Conservation (phyloP, 2,797 vertebrate genomes). For the Rhinella marina region DNA sequence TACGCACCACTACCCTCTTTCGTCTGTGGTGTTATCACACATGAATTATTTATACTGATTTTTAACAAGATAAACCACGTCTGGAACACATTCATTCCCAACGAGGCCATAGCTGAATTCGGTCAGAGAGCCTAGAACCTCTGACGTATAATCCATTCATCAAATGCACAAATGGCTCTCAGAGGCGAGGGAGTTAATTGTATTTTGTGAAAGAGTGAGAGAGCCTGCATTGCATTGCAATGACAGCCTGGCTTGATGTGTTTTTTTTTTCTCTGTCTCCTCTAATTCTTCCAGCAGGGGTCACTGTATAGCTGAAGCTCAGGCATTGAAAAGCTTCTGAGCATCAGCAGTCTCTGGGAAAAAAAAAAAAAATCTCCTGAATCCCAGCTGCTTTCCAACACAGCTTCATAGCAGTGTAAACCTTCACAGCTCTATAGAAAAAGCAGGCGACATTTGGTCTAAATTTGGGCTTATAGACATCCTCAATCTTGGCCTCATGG, state of each 20-base stretch:
- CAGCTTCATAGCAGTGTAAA: slow-evolving; percentile 75
- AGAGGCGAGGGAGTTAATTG: slow-evolving; percentile 72
- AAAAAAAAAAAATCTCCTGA: slow-evolving; percentile 68
- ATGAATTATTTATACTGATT: slow-evolving; percentile 47
- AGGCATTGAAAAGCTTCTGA: slow-evolving; percentile 74
- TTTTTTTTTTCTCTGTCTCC: slow-evolving; percentile 72
- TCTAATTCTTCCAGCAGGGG: slow-evolving; percentile 83
- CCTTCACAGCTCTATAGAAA: slow-evolving; percentile 73
- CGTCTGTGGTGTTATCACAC: slow-evolving; percentile 29
- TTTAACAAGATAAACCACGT: slow-evolving; percentile 39
- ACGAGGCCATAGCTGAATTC: slow-evolving; percentile 35
- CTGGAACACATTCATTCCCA: slow-evolving; percentile 26
- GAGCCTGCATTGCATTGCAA: slow-evolving; percentile 73
- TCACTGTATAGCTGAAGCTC: slow-evolving; percentile 79
- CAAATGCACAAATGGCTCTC: slow-evolving; percentile 60
- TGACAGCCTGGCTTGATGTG: slow-evolving; percentile 77
- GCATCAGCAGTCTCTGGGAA: slow-evolving; percentile 78
- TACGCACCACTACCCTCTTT: slow-evolving; percentile 31
- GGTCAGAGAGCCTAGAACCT: slow-evolving; percentile 41
- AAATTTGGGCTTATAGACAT: slow-evolving; percentile 63
- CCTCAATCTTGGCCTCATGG: slow-evolving; percentile 28
- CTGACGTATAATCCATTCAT: slow-evolving; percentile 61
- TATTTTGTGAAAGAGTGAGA: slow-evolving; percentile 70
- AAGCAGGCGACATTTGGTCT: slow-evolving; percentile 69
- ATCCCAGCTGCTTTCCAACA: slow-evolving; percentile 78